These are phyloP conservation scores for Cyprinus carpio DNA, from an alignment of 2,113 vertebrate genomes.

Conservation along the genomic window DNA sequence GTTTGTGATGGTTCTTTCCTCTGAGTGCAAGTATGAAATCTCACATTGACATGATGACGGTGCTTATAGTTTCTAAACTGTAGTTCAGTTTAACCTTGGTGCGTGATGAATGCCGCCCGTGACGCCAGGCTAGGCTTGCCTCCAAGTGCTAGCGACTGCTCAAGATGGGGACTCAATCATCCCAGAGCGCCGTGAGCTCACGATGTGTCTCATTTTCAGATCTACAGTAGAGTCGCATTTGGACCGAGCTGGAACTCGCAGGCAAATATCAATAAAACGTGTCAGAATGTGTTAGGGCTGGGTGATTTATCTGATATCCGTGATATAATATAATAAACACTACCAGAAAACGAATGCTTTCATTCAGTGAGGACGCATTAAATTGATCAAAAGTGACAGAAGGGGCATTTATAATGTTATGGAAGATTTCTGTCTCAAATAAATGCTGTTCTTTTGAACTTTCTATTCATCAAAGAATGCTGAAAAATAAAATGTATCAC, in stretches of 20 bases:
- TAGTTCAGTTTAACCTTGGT: slow-evolving; percentile 3
- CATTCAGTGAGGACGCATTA: background rate
- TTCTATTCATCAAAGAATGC: background rate
- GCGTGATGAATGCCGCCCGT: background rate
- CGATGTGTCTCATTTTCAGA: slow-evolving; percentile 5
- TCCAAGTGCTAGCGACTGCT: background rate
- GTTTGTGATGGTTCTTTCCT: background rate
- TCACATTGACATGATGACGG: background rate
- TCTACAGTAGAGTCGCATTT: background rate
- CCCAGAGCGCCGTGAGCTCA: background rate
- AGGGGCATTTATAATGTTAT: background rate
- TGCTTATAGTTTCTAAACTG: slow-evolving; percentile 4
- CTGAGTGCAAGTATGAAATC: background rate
- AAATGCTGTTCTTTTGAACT: background rate
- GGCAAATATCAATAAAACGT: background rate
- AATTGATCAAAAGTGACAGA: background rate
- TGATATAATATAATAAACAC: background rate
- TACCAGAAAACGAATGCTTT: background rate
- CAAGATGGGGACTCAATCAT: slow-evolving; percentile 5
- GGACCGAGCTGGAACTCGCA: background rate
- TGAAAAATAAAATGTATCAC: background rate
- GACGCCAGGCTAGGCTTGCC: background rate
- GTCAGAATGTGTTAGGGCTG: background rate
- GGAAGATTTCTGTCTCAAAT: background rate
- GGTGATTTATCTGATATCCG: background rate